These are phyloP conservation scores for Phymanthus crucifer DNA, from an alignment of 92 coral and sea anemone genomes.

Conservation along the genomic window DNA sequence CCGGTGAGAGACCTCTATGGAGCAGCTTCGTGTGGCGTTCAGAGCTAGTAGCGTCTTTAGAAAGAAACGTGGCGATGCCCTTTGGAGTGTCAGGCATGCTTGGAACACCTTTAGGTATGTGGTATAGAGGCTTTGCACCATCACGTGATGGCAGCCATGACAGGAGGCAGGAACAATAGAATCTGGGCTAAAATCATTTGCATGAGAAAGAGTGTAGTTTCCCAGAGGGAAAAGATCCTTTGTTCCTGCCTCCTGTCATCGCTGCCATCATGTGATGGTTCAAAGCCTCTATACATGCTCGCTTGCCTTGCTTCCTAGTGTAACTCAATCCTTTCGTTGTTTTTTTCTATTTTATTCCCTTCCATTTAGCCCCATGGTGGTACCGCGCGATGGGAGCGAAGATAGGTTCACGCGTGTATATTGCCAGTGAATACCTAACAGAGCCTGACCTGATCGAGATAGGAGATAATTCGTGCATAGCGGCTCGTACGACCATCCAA, in stretches of 20 bases:
- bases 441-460: slow-evolving; percentile 25
- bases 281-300: no score
- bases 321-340: no score
- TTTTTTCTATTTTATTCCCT: no score
- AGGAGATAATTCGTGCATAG: slow-evolving; percentile 31
- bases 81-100: slow-evolving; percentile 6
- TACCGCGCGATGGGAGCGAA: slow-evolving; percentile 27
- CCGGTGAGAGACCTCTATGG: slow-evolving; percentile 25
- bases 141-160: no score
- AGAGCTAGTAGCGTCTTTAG: slow-evolving; percentile 26
- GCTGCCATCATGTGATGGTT: no score
- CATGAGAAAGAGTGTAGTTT: no score
- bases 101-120: slow-evolving; percentile 20
- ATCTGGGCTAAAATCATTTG: no score
- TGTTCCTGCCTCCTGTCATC: no score
- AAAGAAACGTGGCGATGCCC: slow-evolving; percentile 17
- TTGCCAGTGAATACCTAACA: slow-evolving; percentile 20
- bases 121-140: no score
- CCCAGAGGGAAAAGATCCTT: no score
- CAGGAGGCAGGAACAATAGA: no score
- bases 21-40: slow-evolving; percentile 32
- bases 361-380: slow-evolving; percentile 16
- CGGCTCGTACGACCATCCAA: slow-evolving; percentile 15
- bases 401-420: slow-evolving; percentile 19
- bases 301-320: no score